Conservation (phyloP, 23 tunicate genomes). For the Diplosoma virens region DNA sequence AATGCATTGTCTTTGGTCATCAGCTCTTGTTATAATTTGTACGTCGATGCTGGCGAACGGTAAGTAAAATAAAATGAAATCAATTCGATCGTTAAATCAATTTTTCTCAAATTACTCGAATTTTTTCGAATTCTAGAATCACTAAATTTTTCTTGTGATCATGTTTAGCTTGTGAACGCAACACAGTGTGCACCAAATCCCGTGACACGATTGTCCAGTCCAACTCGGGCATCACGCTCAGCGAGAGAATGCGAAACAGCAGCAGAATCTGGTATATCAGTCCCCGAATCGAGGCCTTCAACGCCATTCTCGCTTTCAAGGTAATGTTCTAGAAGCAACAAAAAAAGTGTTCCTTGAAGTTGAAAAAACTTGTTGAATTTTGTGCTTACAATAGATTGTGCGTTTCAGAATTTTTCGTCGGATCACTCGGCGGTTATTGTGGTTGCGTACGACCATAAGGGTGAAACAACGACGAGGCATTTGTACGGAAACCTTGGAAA, state of each 20-base stretch:
- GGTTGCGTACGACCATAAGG: background rate
- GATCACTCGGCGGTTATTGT: background rate
- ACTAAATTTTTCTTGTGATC: too few relatives aligned
- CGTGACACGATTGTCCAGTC: slow-evolving; percentile 13
- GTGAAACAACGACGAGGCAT: background rate
- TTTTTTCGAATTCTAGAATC: too few relatives aligned
- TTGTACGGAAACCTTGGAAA: slow-evolving; percentile 5
- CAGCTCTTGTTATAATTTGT: too few relatives aligned
- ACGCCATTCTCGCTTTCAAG: slow-evolving; percentile 38
- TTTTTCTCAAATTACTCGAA: too few relatives aligned
- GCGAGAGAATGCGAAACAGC: slow-evolving; percentile 10
- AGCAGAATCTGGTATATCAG: slow-evolving; percentile 24
- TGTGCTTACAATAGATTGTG: background rate
- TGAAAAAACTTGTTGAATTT: background rate
- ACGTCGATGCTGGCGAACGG: too few relatives aligned
- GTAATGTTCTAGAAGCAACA: background rate
- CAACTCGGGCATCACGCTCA: background rate
- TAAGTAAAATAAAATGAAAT: too few relatives aligned
- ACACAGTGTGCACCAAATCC: slow-evolving; percentile 7
- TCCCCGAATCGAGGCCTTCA: background rate
- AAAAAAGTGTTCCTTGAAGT: background rate
- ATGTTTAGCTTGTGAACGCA: slow-evolving; percentile 13
- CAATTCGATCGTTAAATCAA: too few relatives aligned
- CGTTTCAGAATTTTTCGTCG: slow-evolving; percentile 14
- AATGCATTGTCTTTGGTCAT: too few relatives aligned